These are phyloP conservation scores for Alligator mississippiensis DNA, from an alignment of 2,113 vertebrate species.

Conservation along the genomic window DNA sequence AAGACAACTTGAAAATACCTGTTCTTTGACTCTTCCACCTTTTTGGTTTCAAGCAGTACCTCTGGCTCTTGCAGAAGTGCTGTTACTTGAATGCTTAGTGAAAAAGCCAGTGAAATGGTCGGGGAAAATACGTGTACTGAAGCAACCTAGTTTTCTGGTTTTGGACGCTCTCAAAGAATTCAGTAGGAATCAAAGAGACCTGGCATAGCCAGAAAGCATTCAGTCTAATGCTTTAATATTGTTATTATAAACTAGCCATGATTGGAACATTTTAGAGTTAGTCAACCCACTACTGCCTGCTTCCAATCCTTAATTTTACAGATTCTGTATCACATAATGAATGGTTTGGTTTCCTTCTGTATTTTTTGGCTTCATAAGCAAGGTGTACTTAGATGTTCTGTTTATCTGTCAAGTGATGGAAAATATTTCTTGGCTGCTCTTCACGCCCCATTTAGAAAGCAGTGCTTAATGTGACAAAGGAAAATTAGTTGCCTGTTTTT, in stretches of 20 bases:
- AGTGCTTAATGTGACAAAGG: constrained; percentile 37
- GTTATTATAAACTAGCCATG: neutral
- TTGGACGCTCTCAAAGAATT: neutral
- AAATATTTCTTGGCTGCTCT: constrained; percentile 16
- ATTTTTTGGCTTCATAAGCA: neutral
- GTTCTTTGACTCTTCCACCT: neutral
- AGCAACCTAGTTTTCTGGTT: neutral
- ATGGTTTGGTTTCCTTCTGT: neutral
- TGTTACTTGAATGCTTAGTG: neutral
- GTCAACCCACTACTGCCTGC: neutral
- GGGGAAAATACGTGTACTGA: neutral
- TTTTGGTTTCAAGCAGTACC: neutral
- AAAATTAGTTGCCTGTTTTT: constrained; percentile 61
- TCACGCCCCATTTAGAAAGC: constrained; percentile 39
- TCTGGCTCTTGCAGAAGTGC: neutral
- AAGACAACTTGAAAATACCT: neutral
- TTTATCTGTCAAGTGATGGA: neutral
- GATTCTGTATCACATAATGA: neutral
- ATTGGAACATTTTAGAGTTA: neutral
- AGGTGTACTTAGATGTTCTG: neutral
- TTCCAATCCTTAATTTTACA: neutral
- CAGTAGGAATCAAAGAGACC: neutral
- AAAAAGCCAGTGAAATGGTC: neutral
- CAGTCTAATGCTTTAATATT: neutral
- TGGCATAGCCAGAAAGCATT: neutral